phyloP scores from a whole-genome alignment of 2,113 vertebrate species.

The Orcinus orca region DNA sequence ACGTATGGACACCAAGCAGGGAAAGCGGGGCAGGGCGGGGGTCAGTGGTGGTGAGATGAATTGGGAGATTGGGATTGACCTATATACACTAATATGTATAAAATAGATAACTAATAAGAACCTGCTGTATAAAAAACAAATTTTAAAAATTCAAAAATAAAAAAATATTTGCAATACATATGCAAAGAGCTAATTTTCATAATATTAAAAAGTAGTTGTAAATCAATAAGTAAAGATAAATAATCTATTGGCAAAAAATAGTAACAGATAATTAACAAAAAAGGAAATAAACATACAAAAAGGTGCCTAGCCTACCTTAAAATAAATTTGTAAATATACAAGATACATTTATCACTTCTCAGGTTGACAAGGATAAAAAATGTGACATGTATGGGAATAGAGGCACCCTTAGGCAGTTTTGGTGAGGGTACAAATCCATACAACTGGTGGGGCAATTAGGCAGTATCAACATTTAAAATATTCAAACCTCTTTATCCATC shows the following conservation, averaged over 20 bases:
- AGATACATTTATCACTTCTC: neutral
- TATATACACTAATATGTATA: too few relatives aligned
- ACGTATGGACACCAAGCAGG: too few relatives aligned
- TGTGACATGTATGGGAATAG: neutral
- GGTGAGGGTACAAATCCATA: neutral
- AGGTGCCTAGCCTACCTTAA: neutral
- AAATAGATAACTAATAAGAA: too few relatives aligned
- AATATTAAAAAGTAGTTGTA: neutral
- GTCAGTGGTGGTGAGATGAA: too few relatives aligned
- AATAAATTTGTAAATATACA: neutral
- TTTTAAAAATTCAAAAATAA: too few relatives aligned
- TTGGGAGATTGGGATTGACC: too few relatives aligned
- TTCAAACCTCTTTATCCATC: neutral
- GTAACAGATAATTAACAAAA: neutral
- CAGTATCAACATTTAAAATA: neutral
- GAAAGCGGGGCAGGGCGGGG: too few relatives aligned
- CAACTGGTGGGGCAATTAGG: neutral
- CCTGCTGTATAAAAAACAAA: too few relatives aligned
- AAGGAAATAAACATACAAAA: neutral
- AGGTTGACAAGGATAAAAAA: neutral
- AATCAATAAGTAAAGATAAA: neutral
- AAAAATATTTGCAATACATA: neutral
- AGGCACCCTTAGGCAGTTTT: neutral
- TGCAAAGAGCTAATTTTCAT: neutral
- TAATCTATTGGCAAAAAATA: neutral